A percentile compares a stretch with the other conserved stretches of the same genome.
phyloP scores from a whole-genome alignment of 1,140 invertebrate genomes.

The Glomeris maerens region DNA sequence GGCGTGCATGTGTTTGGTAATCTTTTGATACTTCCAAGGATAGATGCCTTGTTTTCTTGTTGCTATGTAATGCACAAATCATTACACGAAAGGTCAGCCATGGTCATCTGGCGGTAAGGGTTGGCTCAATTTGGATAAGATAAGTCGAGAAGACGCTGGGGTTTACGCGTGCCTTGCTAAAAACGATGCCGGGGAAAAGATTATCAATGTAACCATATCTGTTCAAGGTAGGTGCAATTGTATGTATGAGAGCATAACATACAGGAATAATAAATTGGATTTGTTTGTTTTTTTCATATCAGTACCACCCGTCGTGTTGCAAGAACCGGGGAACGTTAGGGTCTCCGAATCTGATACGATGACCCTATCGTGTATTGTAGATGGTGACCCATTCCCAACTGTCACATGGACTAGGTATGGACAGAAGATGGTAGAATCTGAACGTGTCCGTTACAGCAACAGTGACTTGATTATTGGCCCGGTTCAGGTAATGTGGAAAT shows the following conservation, averaged over 20 bases:
- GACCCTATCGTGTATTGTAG: conserved; percentile 28
- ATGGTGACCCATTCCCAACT: conserved; percentile 26
- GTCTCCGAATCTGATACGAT: conserved; percentile 20
- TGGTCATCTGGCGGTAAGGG: too few species aligned
- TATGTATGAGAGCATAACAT: too few species aligned
- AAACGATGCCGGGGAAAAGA: conserved; percentile 23
- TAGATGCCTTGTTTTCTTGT: conserved; percentile 1
- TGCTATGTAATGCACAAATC: too few species aligned
- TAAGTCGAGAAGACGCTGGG: conserved; percentile 27
- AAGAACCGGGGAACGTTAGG: conserved; percentile 24
- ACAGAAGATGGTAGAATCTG: conserved; percentile 9
- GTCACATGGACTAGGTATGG: conserved; percentile 34
- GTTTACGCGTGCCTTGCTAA: conserved; percentile 32
- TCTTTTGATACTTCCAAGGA: not conserved
- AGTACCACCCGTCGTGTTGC: conserved; percentile 30
- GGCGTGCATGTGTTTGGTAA: conserved; percentile 10
- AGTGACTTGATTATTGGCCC: conserved; percentile 13
- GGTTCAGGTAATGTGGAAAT: not conserved
- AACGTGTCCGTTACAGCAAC: conserved; percentile 4
- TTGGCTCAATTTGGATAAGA: conserved; percentile 10
- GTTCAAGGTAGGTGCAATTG: conserved; percentile 11
- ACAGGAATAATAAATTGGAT: too few species aligned
- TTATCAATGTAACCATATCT: conserved; percentile 11
- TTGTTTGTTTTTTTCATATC: conserved; percentile 12
- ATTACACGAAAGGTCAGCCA: too few species aligned